These are phyloP conservation scores for Hapalemur alaotrensis DNA, from an alignment of 2,797 vertebrate species.

Conservation along the genomic window DNA sequence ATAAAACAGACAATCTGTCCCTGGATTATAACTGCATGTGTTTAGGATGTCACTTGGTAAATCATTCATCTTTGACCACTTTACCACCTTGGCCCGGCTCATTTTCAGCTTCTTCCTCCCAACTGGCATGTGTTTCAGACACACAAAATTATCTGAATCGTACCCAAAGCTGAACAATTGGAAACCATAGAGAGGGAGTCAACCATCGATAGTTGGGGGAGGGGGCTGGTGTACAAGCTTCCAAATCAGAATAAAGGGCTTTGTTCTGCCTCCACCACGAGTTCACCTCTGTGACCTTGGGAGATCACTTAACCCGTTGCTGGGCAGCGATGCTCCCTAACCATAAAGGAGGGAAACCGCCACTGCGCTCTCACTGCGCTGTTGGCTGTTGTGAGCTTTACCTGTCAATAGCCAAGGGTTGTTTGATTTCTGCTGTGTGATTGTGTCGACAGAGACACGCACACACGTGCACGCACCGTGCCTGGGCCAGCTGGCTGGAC, in stretches of 20 bases:
- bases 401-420: not conserved
- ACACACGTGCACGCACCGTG: no score
- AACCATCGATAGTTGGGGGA: not conserved
- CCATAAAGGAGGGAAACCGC: fast-evolving
- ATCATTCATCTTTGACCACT: not conserved
- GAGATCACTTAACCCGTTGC: fast-evolving
- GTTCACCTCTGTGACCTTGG: not conserved
- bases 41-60: not conserved
- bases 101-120: not conserved
- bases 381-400: not conserved
- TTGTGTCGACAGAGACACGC: not conserved
- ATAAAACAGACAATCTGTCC: fast-evolving
- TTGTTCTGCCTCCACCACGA: not conserved
- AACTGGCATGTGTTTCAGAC: not conserved
- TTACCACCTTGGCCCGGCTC: not conserved
- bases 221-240: fast-evolving
- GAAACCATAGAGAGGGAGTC: not conserved
- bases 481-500: no score
- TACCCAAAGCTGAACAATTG: not conserved
- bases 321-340: fast-evolving
- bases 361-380: not conserved
- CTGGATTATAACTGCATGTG: no score
- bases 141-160: not conserved
- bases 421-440: not conserved
- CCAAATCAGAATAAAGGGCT: not conserved